Base-by-base conservation (phyloP, 2,888 invertebrate genomes). In the Euzophera pinguis region DNA sequence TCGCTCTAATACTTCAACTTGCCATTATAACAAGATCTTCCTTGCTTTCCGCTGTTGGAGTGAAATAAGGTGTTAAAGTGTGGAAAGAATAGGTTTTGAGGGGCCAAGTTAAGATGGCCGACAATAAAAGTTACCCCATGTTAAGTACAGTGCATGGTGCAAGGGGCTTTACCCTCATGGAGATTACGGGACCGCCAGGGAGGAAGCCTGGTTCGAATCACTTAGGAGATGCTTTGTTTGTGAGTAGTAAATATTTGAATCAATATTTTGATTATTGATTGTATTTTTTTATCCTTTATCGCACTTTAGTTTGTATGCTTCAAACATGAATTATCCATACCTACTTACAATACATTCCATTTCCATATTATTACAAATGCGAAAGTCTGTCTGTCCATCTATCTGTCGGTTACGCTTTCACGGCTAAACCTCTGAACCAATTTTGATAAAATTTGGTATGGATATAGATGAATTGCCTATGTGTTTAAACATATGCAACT, bases 111-210 rank as follows among this genome's bases (percentile, higher is more conserved):
- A 63, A 50, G 63, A 54, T 81, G 80, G 87, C 57, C 62, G 69
- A 67, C 72, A 81, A 78, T 88, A 84, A 88, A 88, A 82, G 80
- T 87, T 75, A 83, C 88, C 88, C 78, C 83, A 81, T 78, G 76
- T 71, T 78, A 75, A 81, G 81, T 76, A 88, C 84, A 88, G 85
- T 84, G 81, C 80, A 74, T 66, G 68, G 74, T 81, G 81, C 79
- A 78, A 80, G 84, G 87, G 88, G 84, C 78, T 77, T 74, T 78
- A 78, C 88, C 87, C 84, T 78, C 76, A 71, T 70, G 62, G 56
- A 73, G 71, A 73, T 74, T 71, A 72, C 68, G 70, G 78, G 75
- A 75, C 67, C 58, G 63, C 29, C 35, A 22, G 59, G 68, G 66
- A 75, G 73, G 71, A 72, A 74, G 17, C 34, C 71, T 69, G 75